Evolutionary conservation across 1,140 invertebrate genomes (phyloP).

Genomic region (Caenorhabditis latens): DNA sequence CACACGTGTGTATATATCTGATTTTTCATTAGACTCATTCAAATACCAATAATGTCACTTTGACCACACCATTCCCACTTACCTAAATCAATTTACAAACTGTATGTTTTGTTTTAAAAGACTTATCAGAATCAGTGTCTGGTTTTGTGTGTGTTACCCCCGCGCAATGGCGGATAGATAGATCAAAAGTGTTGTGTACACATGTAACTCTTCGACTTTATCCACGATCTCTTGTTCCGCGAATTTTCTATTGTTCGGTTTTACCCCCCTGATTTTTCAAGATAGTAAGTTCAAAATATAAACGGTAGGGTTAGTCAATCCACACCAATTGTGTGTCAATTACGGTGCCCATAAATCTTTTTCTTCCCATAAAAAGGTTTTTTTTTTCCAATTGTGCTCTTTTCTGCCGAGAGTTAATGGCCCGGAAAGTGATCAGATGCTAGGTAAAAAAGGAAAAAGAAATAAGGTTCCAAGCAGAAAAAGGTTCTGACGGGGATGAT

Average conservation of each 20-base stretch:
- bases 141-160: slow-evolving; percentile 23
- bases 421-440: slow-evolving; percentile 29
- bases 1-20: no score
- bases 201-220: slow-evolving; percentile 49
- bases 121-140: slow-evolving; percentile 35
- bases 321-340: neutral
- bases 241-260: slow-evolving; percentile 40
- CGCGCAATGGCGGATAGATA: slow-evolving; percentile 50
- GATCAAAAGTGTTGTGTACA: slow-evolving; percentile 54
- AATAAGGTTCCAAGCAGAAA: neutral
- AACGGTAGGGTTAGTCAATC: neutral
- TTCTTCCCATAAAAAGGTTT: slow-evolving; percentile 25
- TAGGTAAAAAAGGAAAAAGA: neutral
- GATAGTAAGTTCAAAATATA: neutral
- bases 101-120: neutral
- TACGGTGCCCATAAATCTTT: slow-evolving; percentile 12
- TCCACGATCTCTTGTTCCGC: slow-evolving; percentile 40
- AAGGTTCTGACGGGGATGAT: slow-evolving; percentile 14
- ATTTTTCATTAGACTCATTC: no score
- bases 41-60: no score
- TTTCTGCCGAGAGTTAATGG: slow-evolving; percentile 23
- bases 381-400: neutral
- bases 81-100: neutral
- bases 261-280: neutral
- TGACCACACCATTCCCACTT: no score